Conservation (phyloP, 2,113 vertebrate species). For the Ailurus styani region DNA sequence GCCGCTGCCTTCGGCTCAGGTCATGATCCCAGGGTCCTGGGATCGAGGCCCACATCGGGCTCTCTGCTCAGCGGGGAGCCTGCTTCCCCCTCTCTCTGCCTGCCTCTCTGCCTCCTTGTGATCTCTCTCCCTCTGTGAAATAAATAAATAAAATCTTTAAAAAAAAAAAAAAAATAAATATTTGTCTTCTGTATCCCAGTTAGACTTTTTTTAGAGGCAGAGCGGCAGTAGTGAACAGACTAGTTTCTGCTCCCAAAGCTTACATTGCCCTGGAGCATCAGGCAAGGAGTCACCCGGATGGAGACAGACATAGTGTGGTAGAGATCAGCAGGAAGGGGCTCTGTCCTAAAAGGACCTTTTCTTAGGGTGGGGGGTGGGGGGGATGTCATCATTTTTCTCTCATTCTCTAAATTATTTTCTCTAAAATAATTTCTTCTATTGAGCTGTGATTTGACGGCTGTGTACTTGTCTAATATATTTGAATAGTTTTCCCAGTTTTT, state of each 20-base stretch:
- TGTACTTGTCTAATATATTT: neutral
- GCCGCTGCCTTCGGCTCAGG: too few relatives aligned
- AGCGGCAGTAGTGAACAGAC: neutral
- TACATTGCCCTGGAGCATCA: neutral
- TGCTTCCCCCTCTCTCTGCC: too few relatives aligned
- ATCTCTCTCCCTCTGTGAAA: too few relatives aligned
- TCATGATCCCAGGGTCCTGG: too few relatives aligned
- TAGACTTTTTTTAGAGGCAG: neutral
- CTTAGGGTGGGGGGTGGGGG: neutral
- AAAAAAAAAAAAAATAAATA: too few relatives aligned
- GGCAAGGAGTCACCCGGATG: neutral
- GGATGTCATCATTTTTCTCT: neutral
- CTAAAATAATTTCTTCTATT: neutral
- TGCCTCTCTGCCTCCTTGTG: too few relatives aligned
- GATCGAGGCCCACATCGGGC: too few relatives aligned
- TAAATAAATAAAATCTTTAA: too few relatives aligned
- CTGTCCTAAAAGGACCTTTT: neutral
- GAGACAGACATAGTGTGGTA: neutral
- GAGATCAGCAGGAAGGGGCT: neutral
- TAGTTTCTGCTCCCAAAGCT: neutral
- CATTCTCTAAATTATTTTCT: too few relatives aligned
- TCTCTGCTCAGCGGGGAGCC: too few relatives aligned
- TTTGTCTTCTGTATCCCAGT: neutral
- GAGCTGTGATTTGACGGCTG: neutral
- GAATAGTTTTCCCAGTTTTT: neutral